These are phyloP conservation scores for Drosophila nebulosa DNA, from an alignment of 1,140 invertebrate species.

Conservation along the genomic window DNA sequence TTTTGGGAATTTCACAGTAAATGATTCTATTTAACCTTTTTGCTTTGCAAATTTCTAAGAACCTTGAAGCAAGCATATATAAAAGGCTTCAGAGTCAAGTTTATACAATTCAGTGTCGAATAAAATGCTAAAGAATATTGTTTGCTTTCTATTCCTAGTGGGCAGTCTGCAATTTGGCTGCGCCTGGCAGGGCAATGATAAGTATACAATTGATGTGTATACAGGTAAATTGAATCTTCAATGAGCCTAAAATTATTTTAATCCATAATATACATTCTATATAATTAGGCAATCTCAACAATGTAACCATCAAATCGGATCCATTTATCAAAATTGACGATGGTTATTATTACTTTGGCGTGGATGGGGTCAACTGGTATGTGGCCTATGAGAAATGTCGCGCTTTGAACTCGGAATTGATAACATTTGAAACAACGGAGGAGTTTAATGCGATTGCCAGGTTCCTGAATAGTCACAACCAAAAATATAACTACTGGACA, in stretches of 20 bases:
- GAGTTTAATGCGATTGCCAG: slow-evolving; percentile 21
- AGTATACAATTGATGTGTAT: slow-evolving; percentile 13
- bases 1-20: background rate
- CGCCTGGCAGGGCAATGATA: background rate
- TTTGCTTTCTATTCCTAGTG: slow-evolving; percentile 10
- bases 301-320: slow-evolving; percentile 1
- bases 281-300: slow-evolving; percentile 10
- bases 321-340: slow-evolving; percentile 24
- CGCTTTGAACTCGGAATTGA: slow-evolving; percentile 16
- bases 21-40: background rate
- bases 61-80: background rate
- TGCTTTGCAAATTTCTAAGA: background rate
- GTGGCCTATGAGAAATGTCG: slow-evolving; percentile 36
- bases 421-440: slow-evolving; percentile 29
- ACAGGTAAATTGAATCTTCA: slow-evolving; percentile 5
- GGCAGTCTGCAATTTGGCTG: background rate
- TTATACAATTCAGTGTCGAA: background rate
- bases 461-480: background rate
- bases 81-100: background rate
- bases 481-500: slow-evolving; percentile 22
- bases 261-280: background rate
- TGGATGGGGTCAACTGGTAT: slow-evolving; percentile 29
- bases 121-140: slow-evolving; percentile 27
- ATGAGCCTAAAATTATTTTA: no score
- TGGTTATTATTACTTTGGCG: slow-evolving; percentile 34